A percentile compares a stretch with the other conserved stretches of the same genome.
Conservation (phyloP, 2,113 vertebrate genomes). For the Kryptolebias marmoratus region DNA sequence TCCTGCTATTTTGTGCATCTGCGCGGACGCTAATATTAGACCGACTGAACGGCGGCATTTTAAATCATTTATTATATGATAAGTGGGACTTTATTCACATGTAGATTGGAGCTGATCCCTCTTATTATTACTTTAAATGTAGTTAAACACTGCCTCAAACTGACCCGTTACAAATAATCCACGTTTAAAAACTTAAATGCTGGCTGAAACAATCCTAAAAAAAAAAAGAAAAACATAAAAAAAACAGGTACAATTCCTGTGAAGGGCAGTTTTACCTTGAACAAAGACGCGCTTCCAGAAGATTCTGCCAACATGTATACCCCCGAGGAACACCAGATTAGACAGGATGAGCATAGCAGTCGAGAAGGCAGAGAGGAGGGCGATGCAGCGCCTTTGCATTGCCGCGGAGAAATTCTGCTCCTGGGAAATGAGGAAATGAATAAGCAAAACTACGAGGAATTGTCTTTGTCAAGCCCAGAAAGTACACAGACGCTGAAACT, state of each 20-base stretch:
- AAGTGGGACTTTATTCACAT: constrained; percentile 4
- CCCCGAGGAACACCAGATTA: constrained; percentile 96
- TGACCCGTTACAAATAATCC: constrained; percentile 1
- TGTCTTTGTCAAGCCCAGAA: constrained; percentile 29
- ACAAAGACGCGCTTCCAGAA: constrained; percentile 94
- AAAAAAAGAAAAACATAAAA: constrained; percentile 14
- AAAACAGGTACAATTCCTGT: constrained; percentile 10
- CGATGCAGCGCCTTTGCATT: constrained; percentile 84
- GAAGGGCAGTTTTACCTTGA: constrained; percentile 81
- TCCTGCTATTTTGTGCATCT: constrained; percentile 9
- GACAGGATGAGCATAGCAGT: constrained; percentile 95
- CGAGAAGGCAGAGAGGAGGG: constrained; percentile 88
- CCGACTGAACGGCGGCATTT: not conserved
- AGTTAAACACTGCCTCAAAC: not conserved
- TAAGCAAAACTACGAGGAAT: constrained; percentile 23
- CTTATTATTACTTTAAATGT: constrained; percentile 3
- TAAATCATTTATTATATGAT: constrained; percentile 5
- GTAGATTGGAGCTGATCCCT: not conserved
- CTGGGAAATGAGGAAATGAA: constrained; percentile 78
- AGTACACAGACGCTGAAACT: constrained; percentile 13
- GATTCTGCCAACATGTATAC: constrained; percentile 88
- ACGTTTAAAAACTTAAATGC: constrained; percentile 6
- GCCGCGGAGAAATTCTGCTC: constrained; percentile 80
- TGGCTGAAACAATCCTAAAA: constrained; percentile 16
- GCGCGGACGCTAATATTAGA: constrained; percentile 11